Base-by-base conservation (phyloP, 2,888 invertebrate genomes). In the Schizotus pectinicornis region DNA sequence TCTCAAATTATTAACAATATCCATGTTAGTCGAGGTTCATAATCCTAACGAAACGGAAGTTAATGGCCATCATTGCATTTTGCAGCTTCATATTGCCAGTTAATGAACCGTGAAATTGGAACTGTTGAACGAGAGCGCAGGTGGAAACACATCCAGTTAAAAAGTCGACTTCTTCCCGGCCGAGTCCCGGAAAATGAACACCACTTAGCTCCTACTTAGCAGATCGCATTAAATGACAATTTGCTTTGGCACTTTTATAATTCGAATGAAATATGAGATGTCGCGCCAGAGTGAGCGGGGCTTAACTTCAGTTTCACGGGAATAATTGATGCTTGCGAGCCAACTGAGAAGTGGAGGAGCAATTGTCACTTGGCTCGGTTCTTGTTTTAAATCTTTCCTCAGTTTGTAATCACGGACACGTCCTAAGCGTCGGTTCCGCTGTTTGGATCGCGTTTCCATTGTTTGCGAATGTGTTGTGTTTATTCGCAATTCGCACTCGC, bases 201-300 rank as follows among this genome's bases (percentile, higher is more conserved):
- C 36, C 51, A 43, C n/a, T 9, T 13, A 12, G 39, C n/a, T 9
- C 39, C 8, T 37, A 11, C 13, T 32, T 12, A 39, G 37, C 37
- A 30, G 39, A 22, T 42, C 32, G 7, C 46, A 33, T 47, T 12
- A 6, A 43, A 39, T 39, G 42, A 37, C 50, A 49, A 59, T 59
- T 36, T 45, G 45, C 54, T 59, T 59, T 50, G 50, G 54, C 59
- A 59, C 45, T 54, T 54, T 54, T 50, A 9, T 54, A 59, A 59
- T 49, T 59, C 54, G 36, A 9, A 31, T 54, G 59, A 59, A 59
- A 59, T 54, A 50, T 38, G 54, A 59, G 43, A 38, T 45, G 32
- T 14, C 53, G 33, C 46, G 36, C 14, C 30, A 32, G 35, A 43
- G 41, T 53, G 42, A 36, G 42, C 41, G 47, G 43, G 49, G 42